These are phyloP conservation scores for Athripsodes cinereus DNA, from an alignment of 2,888 invertebrate genomes.

Conservation along the genomic window DNA sequence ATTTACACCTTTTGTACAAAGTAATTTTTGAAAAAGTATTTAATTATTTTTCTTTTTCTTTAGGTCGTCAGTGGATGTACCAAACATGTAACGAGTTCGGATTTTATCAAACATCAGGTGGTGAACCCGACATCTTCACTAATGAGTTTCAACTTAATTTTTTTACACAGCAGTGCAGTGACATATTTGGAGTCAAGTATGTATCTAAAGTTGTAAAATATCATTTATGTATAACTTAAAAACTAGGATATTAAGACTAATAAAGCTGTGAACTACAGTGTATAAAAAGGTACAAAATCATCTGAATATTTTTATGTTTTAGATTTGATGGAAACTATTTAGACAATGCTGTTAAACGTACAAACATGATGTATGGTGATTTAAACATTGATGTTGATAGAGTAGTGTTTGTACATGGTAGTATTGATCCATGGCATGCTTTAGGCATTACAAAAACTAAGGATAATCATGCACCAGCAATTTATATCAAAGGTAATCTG, in stretches of 20 bases:
- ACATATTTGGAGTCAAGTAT: slow-evolving; percentile 74
- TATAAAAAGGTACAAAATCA: not conserved
- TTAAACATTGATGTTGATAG: slow-evolving; percentile 61
- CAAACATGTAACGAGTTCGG: slow-evolving; percentile 97
- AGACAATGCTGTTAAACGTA: slow-evolving; percentile 56
- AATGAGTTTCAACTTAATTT: slow-evolving; percentile 69
- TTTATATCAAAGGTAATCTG: slow-evolving; percentile 72
- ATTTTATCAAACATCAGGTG: slow-evolving; percentile 85
- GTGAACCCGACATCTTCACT: slow-evolving; percentile 63
- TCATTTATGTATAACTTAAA: too few relatives aligned
- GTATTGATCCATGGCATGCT: slow-evolving; percentile 85
- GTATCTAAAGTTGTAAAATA: too few relatives aligned
- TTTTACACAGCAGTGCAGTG: slow-evolving; percentile 74
- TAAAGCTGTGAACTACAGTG: not conserved
- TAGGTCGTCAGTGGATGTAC: slow-evolving; percentile 85
- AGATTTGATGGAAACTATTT: slow-evolving; percentile 60
- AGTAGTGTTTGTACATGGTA: slow-evolving; percentile 82
- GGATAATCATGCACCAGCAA: slow-evolving; percentile 56
- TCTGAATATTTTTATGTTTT: not conserved
- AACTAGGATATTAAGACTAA: too few relatives aligned
- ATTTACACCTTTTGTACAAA: too few relatives aligned
- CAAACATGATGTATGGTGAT: slow-evolving; percentile 77
- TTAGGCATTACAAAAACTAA: slow-evolving; percentile 61
- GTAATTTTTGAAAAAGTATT: too few relatives aligned
- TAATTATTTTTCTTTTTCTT: slow-evolving; percentile 12